Evolutionary conservation across 2,888 invertebrate genomes (phyloP).

Genomic region (Diabrotica balteata): DNA sequence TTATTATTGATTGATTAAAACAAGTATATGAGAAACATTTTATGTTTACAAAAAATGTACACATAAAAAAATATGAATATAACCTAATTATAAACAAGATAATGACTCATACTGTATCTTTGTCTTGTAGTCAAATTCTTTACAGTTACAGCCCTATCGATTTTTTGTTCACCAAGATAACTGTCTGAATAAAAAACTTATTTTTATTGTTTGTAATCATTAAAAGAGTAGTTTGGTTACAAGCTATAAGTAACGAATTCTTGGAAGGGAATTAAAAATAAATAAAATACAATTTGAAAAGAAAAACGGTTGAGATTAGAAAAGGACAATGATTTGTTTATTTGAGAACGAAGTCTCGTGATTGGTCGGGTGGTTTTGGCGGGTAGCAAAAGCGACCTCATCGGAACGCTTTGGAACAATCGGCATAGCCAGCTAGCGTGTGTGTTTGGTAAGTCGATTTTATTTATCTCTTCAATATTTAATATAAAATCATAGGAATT

Average conservation of each 20-base stretch:
- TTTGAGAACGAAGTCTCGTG: slow-evolving; percentile 19
- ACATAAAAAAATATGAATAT: too few species aligned
- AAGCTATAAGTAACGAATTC: background rate
- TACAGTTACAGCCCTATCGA: background rate
- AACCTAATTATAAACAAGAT: background rate
- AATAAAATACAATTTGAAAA: slow-evolving; percentile 34
- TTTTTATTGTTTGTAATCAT: background rate
- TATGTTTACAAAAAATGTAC: too few species aligned
- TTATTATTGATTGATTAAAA: too few species aligned
- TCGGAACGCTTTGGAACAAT: slow-evolving; percentile 54
- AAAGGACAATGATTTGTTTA: slow-evolving; percentile 46
- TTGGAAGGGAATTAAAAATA: slow-evolving; percentile 7
- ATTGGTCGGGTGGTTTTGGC: slow-evolving; percentile 57
- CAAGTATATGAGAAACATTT: too few species aligned
- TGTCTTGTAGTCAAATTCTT: too few species aligned
- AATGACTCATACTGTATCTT: background rate
- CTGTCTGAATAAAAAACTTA: background rate
- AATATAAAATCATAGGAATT: slow-evolving; percentile 56
- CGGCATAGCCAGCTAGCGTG: slow-evolving; percentile 41
- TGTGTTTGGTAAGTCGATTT: slow-evolving; percentile 54
- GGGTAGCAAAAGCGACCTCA: slow-evolving; percentile 53
- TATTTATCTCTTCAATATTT: slow-evolving; percentile 53
- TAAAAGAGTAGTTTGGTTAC: too few species aligned
- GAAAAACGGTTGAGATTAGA: slow-evolving; percentile 45
- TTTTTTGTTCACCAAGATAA: slow-evolving; percentile 4